These are phyloP conservation scores for Elgaria multicarinata DNA, from an alignment of 2,113 vertebrate species.

Conservation along the genomic window DNA sequence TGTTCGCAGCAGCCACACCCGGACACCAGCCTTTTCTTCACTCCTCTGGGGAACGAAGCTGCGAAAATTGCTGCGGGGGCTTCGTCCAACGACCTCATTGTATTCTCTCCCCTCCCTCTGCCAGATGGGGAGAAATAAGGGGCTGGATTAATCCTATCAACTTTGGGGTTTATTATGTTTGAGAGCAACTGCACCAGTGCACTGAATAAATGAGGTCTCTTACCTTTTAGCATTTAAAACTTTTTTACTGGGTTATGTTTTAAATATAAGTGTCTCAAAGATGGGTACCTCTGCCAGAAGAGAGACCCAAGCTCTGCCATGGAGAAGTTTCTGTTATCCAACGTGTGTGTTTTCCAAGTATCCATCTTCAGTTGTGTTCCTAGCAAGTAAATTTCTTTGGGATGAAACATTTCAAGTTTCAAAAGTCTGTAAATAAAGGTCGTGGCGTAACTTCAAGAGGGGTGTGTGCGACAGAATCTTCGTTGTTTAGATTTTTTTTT, in stretches of 20 bases:
- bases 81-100: not conserved
- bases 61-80: not conserved
- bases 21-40: constrained; percentile 12
- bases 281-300: no score
- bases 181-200: no score
- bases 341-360: not conserved
- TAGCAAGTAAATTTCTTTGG: not conserved
- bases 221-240: not conserved
- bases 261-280: not conserved
- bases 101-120: not conserved
- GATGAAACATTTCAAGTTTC: not conserved
- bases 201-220: not conserved
- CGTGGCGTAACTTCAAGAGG: not conserved
- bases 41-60: not conserved
- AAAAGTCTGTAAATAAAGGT: not conserved
- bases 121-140: not conserved
- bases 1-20: not conserved
- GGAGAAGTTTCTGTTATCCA: not conserved
- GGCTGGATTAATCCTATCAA: not conserved
- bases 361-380: not conserved
- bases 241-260: not conserved
- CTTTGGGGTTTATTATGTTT: not conserved
- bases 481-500: not conserved
- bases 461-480: not conserved
- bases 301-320: not conserved